Evolutionary conservation across 2,888 invertebrate genomes (phyloP).

Genomic region (Eupithecia subfuscata): DNA sequence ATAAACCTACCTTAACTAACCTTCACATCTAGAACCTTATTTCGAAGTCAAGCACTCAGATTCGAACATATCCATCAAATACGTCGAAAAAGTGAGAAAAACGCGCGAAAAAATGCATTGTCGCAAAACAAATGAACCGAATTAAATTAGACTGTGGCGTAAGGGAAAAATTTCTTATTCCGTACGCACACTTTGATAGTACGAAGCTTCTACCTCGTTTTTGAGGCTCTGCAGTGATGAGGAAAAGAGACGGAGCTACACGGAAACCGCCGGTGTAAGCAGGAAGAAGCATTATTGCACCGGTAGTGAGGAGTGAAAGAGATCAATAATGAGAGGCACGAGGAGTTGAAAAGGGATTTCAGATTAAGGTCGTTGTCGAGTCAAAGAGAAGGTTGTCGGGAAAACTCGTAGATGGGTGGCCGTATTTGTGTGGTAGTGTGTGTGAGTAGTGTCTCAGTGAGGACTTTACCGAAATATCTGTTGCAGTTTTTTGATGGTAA

Average conservation of each 20-base stretch:
- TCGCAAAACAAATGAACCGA: constrained; percentile 44
- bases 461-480: constrained; percentile 23
- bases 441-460: constrained; percentile 25
- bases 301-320: constrained; percentile 85
- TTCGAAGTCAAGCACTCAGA: neutral
- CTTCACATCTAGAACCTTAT: neutral
- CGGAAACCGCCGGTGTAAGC: constrained; percentile 50
- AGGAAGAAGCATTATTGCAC: constrained; percentile 77
- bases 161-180: constrained; percentile 74
- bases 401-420: constrained; percentile 59
- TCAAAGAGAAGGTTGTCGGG: constrained; percentile 72
- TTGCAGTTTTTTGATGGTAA: neutral
- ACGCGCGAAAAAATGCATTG: constrained; percentile 49
- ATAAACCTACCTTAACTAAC: neutral
- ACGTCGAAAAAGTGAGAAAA: constrained; percentile 5
- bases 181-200: constrained; percentile 75
- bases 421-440: constrained; percentile 24
- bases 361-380: constrained; percentile 84
- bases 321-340: constrained; percentile 84
- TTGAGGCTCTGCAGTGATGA: constrained; percentile 83
- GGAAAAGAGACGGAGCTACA: constrained; percentile 62
- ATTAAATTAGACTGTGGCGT: constrained; percentile 64
- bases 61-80: neutral
- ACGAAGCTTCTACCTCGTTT: constrained; percentile 79
- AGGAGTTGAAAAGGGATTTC: constrained; percentile 85